Evolutionary conservation across 2,113 vertebrate species (phyloP).

Genomic region (Quiscalus mexicanus): DNA sequence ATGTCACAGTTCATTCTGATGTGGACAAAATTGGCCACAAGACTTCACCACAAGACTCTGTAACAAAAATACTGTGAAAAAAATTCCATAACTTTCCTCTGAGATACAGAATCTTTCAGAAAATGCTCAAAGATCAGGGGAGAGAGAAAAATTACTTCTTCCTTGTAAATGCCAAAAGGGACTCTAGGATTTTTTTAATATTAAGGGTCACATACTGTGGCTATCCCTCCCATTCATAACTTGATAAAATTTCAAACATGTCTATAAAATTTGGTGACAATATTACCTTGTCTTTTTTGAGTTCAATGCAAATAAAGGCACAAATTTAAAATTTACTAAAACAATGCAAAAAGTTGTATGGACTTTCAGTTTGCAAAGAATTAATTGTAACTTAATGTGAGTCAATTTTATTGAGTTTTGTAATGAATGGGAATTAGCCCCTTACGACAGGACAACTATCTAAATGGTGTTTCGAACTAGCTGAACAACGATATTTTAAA

Average conservation of each 20-base stretch:
- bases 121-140: not conserved
- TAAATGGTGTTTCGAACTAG: not conserved
- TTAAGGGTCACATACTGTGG: fast-evolving
- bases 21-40: not conserved
- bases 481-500: not conserved
- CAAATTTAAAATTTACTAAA: not conserved
- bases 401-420: not conserved
- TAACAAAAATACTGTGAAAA: not conserved
- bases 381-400: not conserved
- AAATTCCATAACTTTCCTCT: not conserved
- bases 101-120: not conserved
- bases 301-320: not conserved
- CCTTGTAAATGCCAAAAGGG: not conserved
- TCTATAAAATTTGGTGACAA: not conserved
- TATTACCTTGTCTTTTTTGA: not conserved
- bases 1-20: not conserved
- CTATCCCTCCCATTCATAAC: not conserved
- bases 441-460: not conserved
- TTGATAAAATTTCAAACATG: not conserved
- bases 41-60: not conserved
- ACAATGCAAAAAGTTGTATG: not conserved
- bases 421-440: not conserved
- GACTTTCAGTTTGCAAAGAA: not conserved
- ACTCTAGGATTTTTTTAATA: not conserved
- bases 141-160: not conserved